Base-by-base conservation (phyloP, 2,888 invertebrate species). In the Lasioglossum villosulum region DNA sequence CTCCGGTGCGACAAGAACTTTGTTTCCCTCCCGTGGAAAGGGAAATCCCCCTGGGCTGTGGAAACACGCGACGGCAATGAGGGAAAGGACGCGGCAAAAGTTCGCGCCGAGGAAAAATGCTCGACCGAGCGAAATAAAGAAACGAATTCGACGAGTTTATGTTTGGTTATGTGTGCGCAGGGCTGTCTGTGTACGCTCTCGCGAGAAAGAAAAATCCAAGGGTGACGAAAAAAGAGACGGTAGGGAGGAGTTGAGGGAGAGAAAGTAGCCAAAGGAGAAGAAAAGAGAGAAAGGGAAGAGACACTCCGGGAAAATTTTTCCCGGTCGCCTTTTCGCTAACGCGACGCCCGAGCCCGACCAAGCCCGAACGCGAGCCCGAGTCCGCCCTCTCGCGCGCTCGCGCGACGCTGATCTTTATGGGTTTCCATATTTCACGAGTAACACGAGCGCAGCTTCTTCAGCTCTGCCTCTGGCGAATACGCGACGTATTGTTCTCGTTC, bases 341-440 rank as follows among this genome's bases (percentile, higher is more conserved):
- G 85, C 75, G 81, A 88, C 87, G 84, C 85, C 10, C 52, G 52
- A 23, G 23, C 23, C 23, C 52, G 52, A 52, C 10, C 8, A 23
- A 52, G 23, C 52, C 48, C 52, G 52, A 52, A 23, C 52, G 19
- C 48, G 52, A 52, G 23, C 23, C 19, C 52, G 52, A 52, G 23
- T 0, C 52, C 23, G 23, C 23, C 23, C 42, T 42, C 14, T 14
- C 42, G 42, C 42, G 45, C 52, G 52, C 23, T 23, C 52, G 23
- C 19, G 86, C 84, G 83, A 71, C 79, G 72, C 82, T 85, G 90
- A 90, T 90, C 91, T 90, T 90, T 90, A 90, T 90, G 87, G 90
- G 87, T 81, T 90, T 90, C 87, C 88, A 90, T 91, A 91, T 90
- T 90, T 90, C 90, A 91, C 88, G 88, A 90, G 88, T 78, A 85